Base-by-base conservation (phyloP, 1,140 invertebrate species). In the Calliopsis andreniformis region DNA sequence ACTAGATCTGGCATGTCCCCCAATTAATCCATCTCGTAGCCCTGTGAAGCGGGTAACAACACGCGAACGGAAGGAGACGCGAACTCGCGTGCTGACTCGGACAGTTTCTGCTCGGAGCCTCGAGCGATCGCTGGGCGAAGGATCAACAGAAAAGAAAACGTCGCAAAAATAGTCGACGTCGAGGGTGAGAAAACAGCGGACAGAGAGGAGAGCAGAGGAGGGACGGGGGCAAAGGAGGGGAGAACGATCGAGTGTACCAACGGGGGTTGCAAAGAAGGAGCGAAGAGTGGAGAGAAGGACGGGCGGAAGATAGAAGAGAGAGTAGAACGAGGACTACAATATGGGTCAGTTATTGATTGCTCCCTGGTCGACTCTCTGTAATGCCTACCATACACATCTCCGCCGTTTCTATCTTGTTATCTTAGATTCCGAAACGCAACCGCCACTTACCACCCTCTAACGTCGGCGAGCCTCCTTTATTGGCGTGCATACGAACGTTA, bases 341-440 rank as follows among this genome's bases (percentile, higher is more conserved):
- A 92, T 92, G 89, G 91, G 90, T 91, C 91, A 91, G 87, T 89
- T 92, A 91, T 92, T 89, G 91, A 91, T 92, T 91, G 88, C 87
- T 88, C 85, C 86, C 84, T 86, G 83, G 83, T 89, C 85, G 86
- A 89, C 85, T 87, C 79, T 89, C 87, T 84, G 87, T 87, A 89
- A 89, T 80, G 82, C 83, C 80, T 85, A 86, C 80, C 75, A 64
- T 83, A 81, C 81, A 81, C 68, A n/a, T n/a, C 78, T 80, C 71
- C 76, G 25, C 49, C 67, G 70, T 79, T 83, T 71, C 80, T 86
- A 88, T 86, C 86, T 85, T 80, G 79, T 88, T 89, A 86, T 87
- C 86, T 89, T 86, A 81, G 82, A 84, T 84, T 80, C 78, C 64
- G 73, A 84, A 83, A 83, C 64, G 78, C 66, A 69, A 64, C 77